Percentiles rank a stretch among this genome's conserved stretches.
Conservation (phyloP, 2,113 vertebrate species). For the Gymnarchus niloticus region DNA sequence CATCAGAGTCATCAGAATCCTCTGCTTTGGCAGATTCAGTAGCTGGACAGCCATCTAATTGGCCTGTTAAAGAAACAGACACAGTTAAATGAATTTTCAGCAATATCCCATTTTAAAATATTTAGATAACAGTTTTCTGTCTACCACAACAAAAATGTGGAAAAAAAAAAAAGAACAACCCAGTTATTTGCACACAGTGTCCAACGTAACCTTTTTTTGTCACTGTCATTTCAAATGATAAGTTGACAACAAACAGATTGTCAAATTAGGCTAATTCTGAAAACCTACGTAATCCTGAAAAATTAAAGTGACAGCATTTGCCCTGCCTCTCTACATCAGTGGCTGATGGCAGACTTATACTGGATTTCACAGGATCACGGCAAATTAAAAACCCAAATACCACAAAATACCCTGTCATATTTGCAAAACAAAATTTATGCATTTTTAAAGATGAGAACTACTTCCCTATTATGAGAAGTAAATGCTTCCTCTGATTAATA, state of each 20-base stretch:
- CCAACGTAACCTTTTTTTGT: background rate
- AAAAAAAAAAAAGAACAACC: too few species aligned
- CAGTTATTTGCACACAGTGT: background rate
- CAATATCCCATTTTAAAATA: background rate
- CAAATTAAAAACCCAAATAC: background rate
- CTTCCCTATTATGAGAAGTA: background rate
- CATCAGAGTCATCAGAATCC: slow-evolving; percentile 79
- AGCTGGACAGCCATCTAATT: slow-evolving; percentile 22
- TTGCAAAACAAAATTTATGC: too few species aligned
- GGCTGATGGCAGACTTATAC: background rate
- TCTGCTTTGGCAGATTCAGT: slow-evolving; percentile 32
- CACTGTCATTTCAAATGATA: background rate
- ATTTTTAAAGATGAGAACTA: too few species aligned
- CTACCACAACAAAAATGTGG: background rate
- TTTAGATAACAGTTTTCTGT: background rate
- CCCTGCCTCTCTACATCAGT: background rate
- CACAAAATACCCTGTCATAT: background rate
- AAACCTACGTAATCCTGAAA: background rate
- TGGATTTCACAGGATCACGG: background rate
- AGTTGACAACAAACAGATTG: background rate
- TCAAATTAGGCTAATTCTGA: background rate
- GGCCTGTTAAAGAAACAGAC: slow-evolving; percentile 42
- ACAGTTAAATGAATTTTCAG: background rate
- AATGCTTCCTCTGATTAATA: background rate
- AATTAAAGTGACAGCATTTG: background rate